Percentiles rank a stretch among this genome's conserved stretches.
These are phyloP conservation scores for Cremastinae sp. DNA, from an alignment of 2,888 invertebrate genomes.

Conservation along the genomic window DNA sequence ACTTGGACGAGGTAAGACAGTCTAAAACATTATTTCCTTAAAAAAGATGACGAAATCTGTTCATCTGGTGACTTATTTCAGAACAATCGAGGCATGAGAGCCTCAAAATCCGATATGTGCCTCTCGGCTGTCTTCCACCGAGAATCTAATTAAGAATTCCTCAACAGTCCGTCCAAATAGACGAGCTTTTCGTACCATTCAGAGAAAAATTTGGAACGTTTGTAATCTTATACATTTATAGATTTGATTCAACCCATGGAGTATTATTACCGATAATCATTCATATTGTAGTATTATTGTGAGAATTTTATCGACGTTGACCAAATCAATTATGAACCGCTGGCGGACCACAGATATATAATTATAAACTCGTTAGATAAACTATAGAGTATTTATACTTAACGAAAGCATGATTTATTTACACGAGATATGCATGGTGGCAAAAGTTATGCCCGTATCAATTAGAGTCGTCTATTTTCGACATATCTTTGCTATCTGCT, in stretches of 20 bases:
- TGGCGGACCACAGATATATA: slow-evolving; percentile 56
- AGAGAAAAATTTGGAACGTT: slow-evolving; percentile 21
- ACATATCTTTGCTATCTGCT: slow-evolving; percentile 34
- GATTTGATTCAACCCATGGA: slow-evolving; percentile 33
- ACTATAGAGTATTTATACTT: slow-evolving; percentile 28
- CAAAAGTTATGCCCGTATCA: background rate
- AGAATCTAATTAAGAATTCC: slow-evolving; percentile 46
- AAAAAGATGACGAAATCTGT: background rate
- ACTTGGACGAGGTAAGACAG: slow-evolving; percentile 31
- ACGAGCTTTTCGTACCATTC: slow-evolving; percentile 43
- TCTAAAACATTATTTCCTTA: slow-evolving; percentile 14
- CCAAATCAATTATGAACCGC: slow-evolving; percentile 55
- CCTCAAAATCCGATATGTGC: slow-evolving; percentile 70
- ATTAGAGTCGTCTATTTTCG: slow-evolving; percentile 18
- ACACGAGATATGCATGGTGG: slow-evolving; percentile 3
- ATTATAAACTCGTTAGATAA: slow-evolving; percentile 48
- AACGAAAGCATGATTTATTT: slow-evolving; percentile 4
- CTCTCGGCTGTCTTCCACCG: slow-evolving; percentile 58
- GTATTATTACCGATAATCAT: slow-evolving; percentile 36
- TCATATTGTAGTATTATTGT: slow-evolving; percentile 15
- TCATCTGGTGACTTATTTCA: slow-evolving; percentile 43
- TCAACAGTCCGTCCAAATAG: slow-evolving; percentile 46
- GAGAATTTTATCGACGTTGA: slow-evolving; percentile 40
- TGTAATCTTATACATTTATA: slow-evolving; percentile 38
- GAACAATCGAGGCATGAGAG: slow-evolving; percentile 62